Evolutionary conservation across 2,797 vertebrate genomes (phyloP).

Genomic region (Psittacula derbiana): DNA sequence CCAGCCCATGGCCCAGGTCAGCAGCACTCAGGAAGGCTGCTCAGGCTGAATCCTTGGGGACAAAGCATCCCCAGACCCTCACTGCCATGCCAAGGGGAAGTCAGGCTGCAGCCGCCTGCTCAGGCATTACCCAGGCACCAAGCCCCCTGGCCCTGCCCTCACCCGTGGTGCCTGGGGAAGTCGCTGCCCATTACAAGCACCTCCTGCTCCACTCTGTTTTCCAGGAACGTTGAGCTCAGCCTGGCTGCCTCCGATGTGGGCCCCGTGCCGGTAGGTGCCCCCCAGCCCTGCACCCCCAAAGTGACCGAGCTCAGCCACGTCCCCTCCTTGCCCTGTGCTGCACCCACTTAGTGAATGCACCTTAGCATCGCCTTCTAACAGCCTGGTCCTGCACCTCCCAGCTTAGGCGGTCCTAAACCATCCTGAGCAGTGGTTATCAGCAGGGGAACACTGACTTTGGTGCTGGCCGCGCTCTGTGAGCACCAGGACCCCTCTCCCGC

Average conservation of each 20-base stretch:
- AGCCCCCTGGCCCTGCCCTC: not conserved
- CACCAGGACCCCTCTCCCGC: not conserved
- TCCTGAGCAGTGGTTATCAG: rapidly evolving
- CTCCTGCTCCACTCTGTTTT: not conserved
- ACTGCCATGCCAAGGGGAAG: not conserved
- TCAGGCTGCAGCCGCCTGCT: not conserved
- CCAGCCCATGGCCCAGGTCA: not conserved
- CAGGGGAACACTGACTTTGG: not conserved
- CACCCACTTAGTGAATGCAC: not conserved
- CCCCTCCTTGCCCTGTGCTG: not conserved
- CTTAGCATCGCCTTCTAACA: rapidly evolving
- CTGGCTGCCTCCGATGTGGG: constrained; percentile 45
- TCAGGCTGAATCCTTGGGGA: rapidly evolving
- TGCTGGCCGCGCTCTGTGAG: rapidly evolving
- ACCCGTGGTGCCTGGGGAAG: rapidly evolving
- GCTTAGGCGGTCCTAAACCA: not conserved
- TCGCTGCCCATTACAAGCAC: not conserved
- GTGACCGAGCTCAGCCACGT: rapidly evolving
- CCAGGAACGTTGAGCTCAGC: constrained; percentile 17
- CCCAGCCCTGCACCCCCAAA: rapidly evolving
- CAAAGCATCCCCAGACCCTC: not conserved
- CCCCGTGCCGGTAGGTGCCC: constrained; percentile 18
- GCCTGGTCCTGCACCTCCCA: not conserved
- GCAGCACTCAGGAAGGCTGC: not conserved
- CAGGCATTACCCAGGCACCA: not conserved